Base-by-base conservation (phyloP, 2,888 invertebrate genomes). In the Pyrrhia umbra region DNA sequence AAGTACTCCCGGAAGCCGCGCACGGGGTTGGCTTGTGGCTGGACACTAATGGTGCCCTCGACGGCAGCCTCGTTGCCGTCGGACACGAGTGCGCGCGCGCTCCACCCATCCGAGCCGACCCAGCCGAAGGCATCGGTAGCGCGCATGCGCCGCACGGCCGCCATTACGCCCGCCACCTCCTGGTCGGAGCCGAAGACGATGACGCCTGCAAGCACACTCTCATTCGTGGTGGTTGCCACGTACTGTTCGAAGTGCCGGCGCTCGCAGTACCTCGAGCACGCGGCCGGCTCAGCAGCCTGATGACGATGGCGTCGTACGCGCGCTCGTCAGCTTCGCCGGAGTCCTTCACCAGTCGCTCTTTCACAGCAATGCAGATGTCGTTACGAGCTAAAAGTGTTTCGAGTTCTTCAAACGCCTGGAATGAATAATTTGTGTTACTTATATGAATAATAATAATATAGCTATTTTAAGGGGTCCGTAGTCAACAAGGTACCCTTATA, bases 31-130 rank as follows among this genome's bases (percentile, higher is more conserved):
- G 99, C 98, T 85, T 98, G 97, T 0, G 99, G 99, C 89, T 99
- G 99, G 6, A 99, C 98, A 18, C 98, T 98, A 69, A 99, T 95
- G 2, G 99, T 98, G 71, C 93, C 95, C 86, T 94, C 94, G 68
- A 95, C 96, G 95, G 98, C 98, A 2, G 96, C 96, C 90, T 98
- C 98, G 91, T 97, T 97, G 72, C 98, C 98, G 82, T 97, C 97
- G 2, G 97, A 97, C 23, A 98, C 98, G 58, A 98, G 95, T 68
- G 97, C 96, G 56, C 99, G 95, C 18, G 98, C 98, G 83, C 98
- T 97, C 99, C 99, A 99, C 1, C 99, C 99, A 89, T 99, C 99
- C 30, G 98, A 98, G 2, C 99, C 99, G 56, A 99, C 98, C 99
- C 99, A 99, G 47, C 98, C 97, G 92, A 99, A 99, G 54, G 96